These are phyloP conservation scores for Muscicapa adusta DNA, from an alignment of 2,113 vertebrate species.

Conservation along the genomic window DNA sequence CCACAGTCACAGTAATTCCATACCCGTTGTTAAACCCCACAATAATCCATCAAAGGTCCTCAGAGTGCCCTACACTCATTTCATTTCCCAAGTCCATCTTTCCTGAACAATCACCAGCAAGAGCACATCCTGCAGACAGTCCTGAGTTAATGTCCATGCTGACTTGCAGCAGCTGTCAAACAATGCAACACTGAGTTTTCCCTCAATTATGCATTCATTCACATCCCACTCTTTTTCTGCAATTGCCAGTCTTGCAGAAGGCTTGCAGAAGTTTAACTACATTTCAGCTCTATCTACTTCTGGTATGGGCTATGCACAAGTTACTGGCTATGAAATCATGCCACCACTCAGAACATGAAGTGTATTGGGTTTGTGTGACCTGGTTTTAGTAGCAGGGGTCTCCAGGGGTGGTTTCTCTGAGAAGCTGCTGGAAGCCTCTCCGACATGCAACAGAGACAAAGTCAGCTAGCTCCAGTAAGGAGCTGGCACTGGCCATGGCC, in stretches of 20 bases:
- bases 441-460: neutral
- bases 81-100: neutral
- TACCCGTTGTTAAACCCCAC: neutral
- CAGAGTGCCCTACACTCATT: fast-evolving
- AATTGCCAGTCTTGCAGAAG: fast-evolving
- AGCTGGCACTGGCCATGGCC: neutral
- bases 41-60: neutral
- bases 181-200: neutral
- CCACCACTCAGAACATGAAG: neutral
- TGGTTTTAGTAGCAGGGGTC: neutral
- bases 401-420: neutral
- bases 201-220: neutral
- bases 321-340: neutral
- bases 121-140: neutral
- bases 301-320: fast-evolving
- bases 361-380: neutral
- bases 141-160: fast-evolving
- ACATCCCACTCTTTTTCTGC: neutral
- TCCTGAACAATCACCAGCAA: neutral
- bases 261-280: neutral
- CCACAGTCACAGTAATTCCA: neutral
- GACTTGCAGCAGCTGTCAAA: neutral
- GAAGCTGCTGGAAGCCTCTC: neutral
- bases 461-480: fast-evolving
- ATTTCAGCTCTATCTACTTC: neutral